Evolutionary conservation across 2,888 invertebrate genomes (phyloP).

Genomic region (Trisateles emortualis): DNA sequence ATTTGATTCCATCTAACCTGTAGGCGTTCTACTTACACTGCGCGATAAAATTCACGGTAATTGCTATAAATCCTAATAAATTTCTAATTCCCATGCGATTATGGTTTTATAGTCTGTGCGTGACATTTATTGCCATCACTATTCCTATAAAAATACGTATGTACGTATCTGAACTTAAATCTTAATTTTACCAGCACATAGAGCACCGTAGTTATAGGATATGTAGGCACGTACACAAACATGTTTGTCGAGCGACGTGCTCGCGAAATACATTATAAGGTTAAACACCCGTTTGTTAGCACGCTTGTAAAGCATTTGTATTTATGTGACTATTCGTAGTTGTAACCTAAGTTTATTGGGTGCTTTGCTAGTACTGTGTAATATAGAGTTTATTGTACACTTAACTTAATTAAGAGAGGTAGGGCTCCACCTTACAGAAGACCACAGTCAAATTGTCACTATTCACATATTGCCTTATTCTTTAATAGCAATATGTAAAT

Average conservation of each 20-base stretch:
- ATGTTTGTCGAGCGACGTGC: conserved; percentile 52
- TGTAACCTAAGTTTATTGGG: neutral
- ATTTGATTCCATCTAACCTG: too few species aligned
- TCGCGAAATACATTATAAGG: conserved; percentile 70
- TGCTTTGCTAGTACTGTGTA: too few species aligned
- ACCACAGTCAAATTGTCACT: too few species aligned
- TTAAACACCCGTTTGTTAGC: conserved; percentile 72
- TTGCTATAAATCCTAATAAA: too few species aligned
- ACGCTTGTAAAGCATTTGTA: conserved; percentile 16
- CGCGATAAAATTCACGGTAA: too few species aligned
- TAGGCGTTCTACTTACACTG: too few species aligned
- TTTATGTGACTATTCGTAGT: neutral
- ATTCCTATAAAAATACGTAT: neutral
- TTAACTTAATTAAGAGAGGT: too few species aligned
- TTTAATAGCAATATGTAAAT: too few species aligned
- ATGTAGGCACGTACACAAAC: conserved; percentile 21
- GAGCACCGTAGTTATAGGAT: neutral
- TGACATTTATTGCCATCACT: neutral
- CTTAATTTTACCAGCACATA: neutral
- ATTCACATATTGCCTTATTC: too few species aligned
- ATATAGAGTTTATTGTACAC: too few species aligned
- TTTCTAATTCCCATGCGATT: too few species aligned
- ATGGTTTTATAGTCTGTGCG: neutral
- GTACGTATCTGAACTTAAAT: neutral
- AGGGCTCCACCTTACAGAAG: too few species aligned